A percentile compares a stretch with the other conserved stretches of the same genome.
phyloP scores from a whole-genome alignment of 2,113 vertebrate genomes.

The Thalassoma bifasciatum region DNA sequence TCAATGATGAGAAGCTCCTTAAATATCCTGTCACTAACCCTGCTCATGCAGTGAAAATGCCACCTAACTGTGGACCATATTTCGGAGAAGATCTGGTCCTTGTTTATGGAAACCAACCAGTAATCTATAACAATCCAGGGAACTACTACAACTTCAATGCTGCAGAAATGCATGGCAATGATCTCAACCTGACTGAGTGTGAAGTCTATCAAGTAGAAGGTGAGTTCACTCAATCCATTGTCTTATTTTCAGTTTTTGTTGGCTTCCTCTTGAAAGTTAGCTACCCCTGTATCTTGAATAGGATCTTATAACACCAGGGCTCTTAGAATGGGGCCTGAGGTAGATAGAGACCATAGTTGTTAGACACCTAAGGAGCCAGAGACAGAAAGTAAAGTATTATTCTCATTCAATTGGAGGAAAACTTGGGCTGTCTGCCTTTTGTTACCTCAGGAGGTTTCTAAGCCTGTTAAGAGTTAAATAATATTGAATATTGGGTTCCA shows the following conservation, averaged over 20 bases:
- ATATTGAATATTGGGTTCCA: too few relatives aligned
- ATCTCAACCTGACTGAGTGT: conserved; percentile 63
- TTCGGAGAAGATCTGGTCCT: conserved; percentile 59
- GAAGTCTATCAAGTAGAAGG: conserved; percentile 75
- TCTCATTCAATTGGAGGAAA: too few relatives aligned
- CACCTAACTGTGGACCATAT: conserved; percentile 34
- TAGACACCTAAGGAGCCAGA: too few relatives aligned
- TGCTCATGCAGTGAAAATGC: conserved; percentile 14
- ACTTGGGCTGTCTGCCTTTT: too few relatives aligned
- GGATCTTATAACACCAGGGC: too few relatives aligned
- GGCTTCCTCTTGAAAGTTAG: too few relatives aligned
- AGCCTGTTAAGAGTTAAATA: too few relatives aligned
- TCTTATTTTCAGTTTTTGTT: neutral
- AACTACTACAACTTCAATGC: conserved; percentile 50
- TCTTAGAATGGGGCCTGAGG: too few relatives aligned
- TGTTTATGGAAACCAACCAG: neutral
- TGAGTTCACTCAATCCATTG: conserved; percentile 27
- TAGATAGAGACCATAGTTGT: too few relatives aligned
- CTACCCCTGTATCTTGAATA: too few relatives aligned
- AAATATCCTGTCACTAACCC: conserved; percentile 6
- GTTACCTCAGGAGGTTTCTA: too few relatives aligned
- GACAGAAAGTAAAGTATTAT: too few relatives aligned
- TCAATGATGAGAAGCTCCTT: conserved; percentile 22
- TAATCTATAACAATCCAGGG: conserved; percentile 27
- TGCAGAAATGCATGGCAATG: conserved; percentile 63